These are phyloP conservation scores for Parasteatoda lunata DNA, from an alignment of 2,888 invertebrate species.

Conservation along the genomic window DNA sequence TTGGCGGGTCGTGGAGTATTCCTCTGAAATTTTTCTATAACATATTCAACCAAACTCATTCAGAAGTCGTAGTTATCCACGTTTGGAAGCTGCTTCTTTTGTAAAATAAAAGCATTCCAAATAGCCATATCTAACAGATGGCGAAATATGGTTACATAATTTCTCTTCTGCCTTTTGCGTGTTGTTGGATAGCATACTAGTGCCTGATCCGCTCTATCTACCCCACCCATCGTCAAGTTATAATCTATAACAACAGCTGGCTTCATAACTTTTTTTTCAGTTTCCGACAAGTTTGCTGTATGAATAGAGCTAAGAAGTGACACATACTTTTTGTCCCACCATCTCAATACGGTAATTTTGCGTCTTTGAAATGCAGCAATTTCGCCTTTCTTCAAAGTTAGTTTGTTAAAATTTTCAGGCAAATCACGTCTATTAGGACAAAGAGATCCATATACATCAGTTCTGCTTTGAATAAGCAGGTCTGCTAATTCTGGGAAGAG, in stretches of 20 bases:
- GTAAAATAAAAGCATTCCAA: background rate
- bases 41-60: too few species aligned
- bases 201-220: background rate
- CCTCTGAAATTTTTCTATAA: too few species aligned
- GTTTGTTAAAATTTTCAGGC: background rate
- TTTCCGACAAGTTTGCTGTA: background rate
- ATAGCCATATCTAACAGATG: background rate
- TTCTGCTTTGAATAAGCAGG: background rate
- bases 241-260: background rate
- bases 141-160: background rate
- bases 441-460: background rate
- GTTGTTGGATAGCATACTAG: background rate
- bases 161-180: background rate
- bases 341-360: background rate
- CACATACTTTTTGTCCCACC: background rate
- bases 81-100: too few species aligned
- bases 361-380: background rate
- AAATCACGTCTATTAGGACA: background rate
- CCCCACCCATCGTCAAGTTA: background rate
- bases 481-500: background rate
- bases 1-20: too few species aligned
- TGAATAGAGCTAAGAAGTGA: background rate
- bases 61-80: too few species aligned
- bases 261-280: background rate
- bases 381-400: background rate